These are phyloP conservation scores for Acanthoscelides obtectus DNA, from an alignment of 2,888 invertebrate genomes.

Conservation along the genomic window DNA sequence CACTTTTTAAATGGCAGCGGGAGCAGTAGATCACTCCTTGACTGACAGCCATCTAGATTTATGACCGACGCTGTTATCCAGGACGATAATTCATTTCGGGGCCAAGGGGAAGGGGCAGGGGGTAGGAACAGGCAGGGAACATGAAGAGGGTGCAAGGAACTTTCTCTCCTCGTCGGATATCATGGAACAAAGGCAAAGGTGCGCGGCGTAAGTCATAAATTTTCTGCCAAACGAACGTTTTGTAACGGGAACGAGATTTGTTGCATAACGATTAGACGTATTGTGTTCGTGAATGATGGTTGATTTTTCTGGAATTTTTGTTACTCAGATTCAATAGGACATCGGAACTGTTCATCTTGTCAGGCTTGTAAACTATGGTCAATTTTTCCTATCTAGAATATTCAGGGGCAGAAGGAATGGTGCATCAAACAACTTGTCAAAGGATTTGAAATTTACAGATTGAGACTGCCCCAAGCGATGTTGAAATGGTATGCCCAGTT, in stretches of 20 bases:
- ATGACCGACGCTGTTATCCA: neutral
- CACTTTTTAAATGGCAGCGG: neutral
- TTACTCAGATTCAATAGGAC: neutral
- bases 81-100: neutral
- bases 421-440: too few relatives aligned
- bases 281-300: neutral
- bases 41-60: neutral
- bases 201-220: neutral
- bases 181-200: neutral
- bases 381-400: too few relatives aligned
- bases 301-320: neutral
- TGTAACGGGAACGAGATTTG: neutral
- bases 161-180: neutral
- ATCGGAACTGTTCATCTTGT: too few relatives aligned
- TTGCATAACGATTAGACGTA: neutral
- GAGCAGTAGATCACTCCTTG: neutral
- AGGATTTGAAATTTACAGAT: too few relatives aligned
- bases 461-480: too few relatives aligned
- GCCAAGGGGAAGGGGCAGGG: neutral
- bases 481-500: too few relatives aligned
- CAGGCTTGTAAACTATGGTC: too few relatives aligned
- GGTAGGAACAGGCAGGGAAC: neutral
- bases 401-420: too few relatives aligned
- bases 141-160: neutral
- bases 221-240: neutral